Evolutionary conservation across 2,113 vertebrate species (phyloP).

Genomic region (Mesembrinibis cayennensis): DNA sequence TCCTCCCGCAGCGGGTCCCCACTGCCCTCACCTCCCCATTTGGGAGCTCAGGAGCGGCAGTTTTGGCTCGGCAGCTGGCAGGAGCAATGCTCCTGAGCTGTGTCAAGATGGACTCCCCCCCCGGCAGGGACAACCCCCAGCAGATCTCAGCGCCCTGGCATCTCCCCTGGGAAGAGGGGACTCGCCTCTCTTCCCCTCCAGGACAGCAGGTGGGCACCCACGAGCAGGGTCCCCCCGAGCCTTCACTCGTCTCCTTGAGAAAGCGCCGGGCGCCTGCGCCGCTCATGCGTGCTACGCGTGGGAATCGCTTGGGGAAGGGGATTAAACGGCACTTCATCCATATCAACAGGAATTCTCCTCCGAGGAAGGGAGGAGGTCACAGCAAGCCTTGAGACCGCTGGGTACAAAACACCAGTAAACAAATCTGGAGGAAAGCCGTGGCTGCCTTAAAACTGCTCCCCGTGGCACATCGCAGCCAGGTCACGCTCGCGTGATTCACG

Average conservation of each 20-base stretch:
- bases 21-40: background rate
- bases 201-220: background rate
- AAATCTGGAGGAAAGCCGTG: background rate
- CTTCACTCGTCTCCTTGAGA: background rate
- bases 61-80: fast-evolving
- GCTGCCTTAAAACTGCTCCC: background rate
- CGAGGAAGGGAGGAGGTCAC: background rate
- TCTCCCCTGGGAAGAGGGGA: fast-evolving
- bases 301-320: background rate
- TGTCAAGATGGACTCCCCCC: background rate
- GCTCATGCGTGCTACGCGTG: fast-evolving
- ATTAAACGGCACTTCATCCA: background rate
- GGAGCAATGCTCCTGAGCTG: background rate
- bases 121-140: background rate
- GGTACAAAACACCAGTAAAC: background rate
- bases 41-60: background rate
- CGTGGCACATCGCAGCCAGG: background rate
- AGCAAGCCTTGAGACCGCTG: fast-evolving
- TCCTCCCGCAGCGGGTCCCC: fast-evolving
- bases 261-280: fast-evolving
- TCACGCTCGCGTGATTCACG: background rate
- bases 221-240: background rate
- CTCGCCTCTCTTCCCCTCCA: background rate
- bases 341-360: background rate
- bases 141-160: background rate